Evolutionary conservation across 1,140 invertebrate species (phyloP).

Genomic region (Acromyrmex charruanus): DNA sequence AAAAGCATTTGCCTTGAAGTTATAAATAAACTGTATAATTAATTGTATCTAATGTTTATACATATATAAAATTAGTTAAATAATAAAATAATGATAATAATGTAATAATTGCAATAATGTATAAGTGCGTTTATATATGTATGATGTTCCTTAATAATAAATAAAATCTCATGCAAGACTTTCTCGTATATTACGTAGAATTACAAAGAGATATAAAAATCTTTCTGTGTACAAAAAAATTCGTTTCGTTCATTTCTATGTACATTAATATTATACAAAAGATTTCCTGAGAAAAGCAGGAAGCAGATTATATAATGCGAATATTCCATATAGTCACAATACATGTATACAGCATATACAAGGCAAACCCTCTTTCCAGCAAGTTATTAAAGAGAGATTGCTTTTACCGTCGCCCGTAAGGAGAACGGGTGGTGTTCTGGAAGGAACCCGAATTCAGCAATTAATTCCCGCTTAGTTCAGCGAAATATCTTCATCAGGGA

Average conservation of each 20-base stretch:
- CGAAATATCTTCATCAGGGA: slow-evolving; percentile 66
- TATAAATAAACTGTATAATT: neutral
- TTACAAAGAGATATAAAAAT: neutral
- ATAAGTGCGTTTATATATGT: neutral
- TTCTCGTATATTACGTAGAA: too few species aligned
- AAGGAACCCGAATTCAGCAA: slow-evolving; percentile 63
- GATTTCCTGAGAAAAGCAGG: slow-evolving; percentile 36
- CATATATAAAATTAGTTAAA: neutral
- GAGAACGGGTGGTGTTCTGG: slow-evolving; percentile 43
- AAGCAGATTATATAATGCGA: slow-evolving; percentile 35
- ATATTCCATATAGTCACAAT: slow-evolving; percentile 47
- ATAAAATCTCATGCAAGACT: neutral
- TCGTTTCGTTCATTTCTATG: slow-evolving; percentile 27
- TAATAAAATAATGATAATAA: neutral
- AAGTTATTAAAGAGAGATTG: slow-evolving; percentile 65
- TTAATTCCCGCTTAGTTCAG: slow-evolving; percentile 63
- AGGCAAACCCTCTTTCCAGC: slow-evolving; percentile 54
- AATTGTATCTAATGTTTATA: neutral
- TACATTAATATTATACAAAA: slow-evolving; percentile 40
- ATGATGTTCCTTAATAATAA: neutral
- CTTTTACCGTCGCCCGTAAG: slow-evolving; percentile 52
- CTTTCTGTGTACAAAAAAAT: neutral
- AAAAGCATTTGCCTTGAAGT: neutral
- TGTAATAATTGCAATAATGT: neutral
- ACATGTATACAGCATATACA: slow-evolving; percentile 43